Base-by-base conservation (phyloP, 2,888 invertebrate genomes). In the Drosophila percnosoma region DNA sequence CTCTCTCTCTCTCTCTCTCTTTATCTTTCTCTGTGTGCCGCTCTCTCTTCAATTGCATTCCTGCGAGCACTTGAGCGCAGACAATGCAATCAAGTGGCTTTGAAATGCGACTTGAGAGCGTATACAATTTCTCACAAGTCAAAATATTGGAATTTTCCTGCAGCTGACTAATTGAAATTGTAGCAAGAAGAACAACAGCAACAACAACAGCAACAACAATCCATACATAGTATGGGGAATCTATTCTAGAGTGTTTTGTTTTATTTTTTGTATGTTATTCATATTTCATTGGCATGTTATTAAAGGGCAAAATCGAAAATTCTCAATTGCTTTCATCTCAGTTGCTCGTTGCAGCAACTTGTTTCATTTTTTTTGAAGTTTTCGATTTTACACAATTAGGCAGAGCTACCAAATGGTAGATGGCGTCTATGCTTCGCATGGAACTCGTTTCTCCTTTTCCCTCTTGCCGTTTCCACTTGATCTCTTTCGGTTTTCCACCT, bases 91-190 rank as follows among this genome's bases (percentile, higher is more conserved):
- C 24, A 48, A 59, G 57, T 58, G 60, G 29, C 48, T 34, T 33
- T 21, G 24, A 11, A 36, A 27, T 33, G 42, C 15, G 38, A 48
- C 57, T 68, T 55, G 69, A 64, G 74, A 49, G 64, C 49, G 36
- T 31, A 57, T 42, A 29, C 27, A 33, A 65, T 65, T 75, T 75
- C 75, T 48, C 74, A 74, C 65, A 58, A 69, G 51, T 69, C 64
- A 29, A 54, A 38, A 36, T 34, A 59, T 31, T 13, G 13, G 21
- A 53, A 45, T 34, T 54, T 63, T 36, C 45, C 36, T 38, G 54
- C 60, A 53, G 61, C 27, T 57, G 49, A 66, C 59, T 71, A 75
- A 75, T 75, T 63, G 75, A 74, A 65, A 64, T 73, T 63, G 60
- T 57, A 11, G 59, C 59, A 51, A 57, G 18, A 36, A 49, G 36